Evolutionary conservation across 2,888 invertebrate genomes (phyloP).

Genomic region (Chesias legatella): DNA sequence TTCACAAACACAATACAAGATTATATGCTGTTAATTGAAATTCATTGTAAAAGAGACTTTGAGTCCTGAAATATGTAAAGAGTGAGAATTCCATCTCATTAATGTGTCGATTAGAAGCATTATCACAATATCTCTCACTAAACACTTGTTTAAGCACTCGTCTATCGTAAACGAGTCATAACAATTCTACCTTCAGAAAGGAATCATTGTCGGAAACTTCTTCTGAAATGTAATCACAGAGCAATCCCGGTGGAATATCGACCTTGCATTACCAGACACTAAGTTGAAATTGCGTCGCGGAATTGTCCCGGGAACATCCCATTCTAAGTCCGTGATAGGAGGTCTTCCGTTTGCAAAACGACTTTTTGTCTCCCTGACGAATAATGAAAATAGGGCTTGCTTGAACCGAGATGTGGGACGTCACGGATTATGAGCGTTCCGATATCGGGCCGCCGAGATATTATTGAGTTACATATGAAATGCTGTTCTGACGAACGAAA

Average conservation of each 20-base stretch:
- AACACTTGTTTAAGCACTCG: background rate
- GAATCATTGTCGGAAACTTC: slow-evolving; percentile 27
- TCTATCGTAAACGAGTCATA: slow-evolving; percentile 9
- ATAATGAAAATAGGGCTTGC: slow-evolving; percentile 31
- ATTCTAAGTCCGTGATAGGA: slow-evolving; percentile 26
- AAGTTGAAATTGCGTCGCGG: slow-evolving; percentile 25
- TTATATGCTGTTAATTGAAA: no score
- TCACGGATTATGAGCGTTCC: slow-evolving; percentile 20
- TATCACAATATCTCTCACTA: background rate
- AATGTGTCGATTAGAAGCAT: no score
- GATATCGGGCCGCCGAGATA: no score
- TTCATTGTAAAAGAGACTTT: no score
- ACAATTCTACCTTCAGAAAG: slow-evolving; percentile 20
- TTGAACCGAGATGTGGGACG: slow-evolving; percentile 16
- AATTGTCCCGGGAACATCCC: slow-evolving; percentile 23
- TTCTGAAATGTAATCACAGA: slow-evolving; percentile 30
- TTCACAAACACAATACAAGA: no score
- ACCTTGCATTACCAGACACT: slow-evolving; percentile 24
- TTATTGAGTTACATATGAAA: no score
- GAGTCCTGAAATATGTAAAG: no score
- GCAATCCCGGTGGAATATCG: slow-evolving; percentile 21
- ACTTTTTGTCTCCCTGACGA: slow-evolving; percentile 31
- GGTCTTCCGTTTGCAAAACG: slow-evolving; percentile 30
- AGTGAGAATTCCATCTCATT: no score
- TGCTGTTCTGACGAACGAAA: no score